phyloP scores from a whole-genome alignment of 2,113 vertebrate species.

The Maccullochella peelii region DNA sequence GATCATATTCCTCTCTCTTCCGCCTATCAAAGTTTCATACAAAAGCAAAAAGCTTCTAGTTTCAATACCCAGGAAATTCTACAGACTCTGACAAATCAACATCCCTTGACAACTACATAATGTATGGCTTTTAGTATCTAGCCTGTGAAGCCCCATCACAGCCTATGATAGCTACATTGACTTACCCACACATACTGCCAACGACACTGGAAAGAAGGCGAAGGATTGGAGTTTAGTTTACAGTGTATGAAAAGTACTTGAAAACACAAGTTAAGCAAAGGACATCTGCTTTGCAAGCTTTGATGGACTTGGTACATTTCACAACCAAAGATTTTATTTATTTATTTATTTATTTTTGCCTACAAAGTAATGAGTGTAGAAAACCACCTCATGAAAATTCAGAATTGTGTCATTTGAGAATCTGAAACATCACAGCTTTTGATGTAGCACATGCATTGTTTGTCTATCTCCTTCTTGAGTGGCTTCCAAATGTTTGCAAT shows the following conservation, averaged over 20 bases:
- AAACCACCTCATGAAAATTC: conserved; percentile 49
- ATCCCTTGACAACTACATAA: conserved; percentile 84
- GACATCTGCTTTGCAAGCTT: conserved; percentile 56
- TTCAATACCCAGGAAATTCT: conserved; percentile 73
- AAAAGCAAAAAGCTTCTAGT: conserved; percentile 76
- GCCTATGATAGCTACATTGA: conserved; percentile 85
- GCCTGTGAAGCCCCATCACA: conserved; percentile 83
- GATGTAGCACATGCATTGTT: conserved; percentile 44
- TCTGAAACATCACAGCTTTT: conserved; percentile 40
- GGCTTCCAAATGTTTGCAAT: conserved; percentile 49
- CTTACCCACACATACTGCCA: conserved; percentile 76
- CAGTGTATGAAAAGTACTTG: conserved; percentile 37
- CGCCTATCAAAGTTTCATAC: conserved; percentile 83
- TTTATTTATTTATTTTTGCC: conserved; percentile 18
- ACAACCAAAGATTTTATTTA: conserved; percentile 24
- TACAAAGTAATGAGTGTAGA: conserved; percentile 44
- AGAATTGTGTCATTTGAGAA: conserved; percentile 34
- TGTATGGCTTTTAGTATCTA: conserved; percentile 81
- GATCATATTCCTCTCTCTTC: conserved; percentile 82
- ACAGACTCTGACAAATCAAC: conserved; percentile 83
- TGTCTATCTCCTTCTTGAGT: conserved; percentile 21
- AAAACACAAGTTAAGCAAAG: conserved; percentile 48
- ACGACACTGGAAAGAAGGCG: conserved; percentile 37
- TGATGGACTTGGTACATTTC: conserved; percentile 53
- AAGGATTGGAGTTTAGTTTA: conserved; percentile 50